phyloP scores from a whole-genome alignment of 2,113 vertebrate species.

The Notiomystis cincta region DNA sequence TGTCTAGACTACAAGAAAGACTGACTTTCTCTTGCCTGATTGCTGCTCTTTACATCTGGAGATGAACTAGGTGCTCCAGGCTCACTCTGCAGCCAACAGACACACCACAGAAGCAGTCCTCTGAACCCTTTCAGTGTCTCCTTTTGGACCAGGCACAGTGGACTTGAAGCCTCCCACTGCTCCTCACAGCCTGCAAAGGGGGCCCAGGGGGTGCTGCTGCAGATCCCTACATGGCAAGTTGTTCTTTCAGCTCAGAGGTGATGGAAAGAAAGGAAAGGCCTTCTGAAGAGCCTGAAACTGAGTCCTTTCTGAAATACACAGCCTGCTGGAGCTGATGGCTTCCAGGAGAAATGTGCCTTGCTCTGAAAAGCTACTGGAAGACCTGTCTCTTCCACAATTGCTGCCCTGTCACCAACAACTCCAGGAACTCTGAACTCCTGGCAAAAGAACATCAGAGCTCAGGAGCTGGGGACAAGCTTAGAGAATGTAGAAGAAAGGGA shows the following conservation, averaged over 20 bases:
- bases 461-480: neutral
- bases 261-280: neutral
- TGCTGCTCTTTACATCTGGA: neutral
- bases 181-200: no score
- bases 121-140: no score
- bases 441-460: neutral
- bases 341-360: neutral
- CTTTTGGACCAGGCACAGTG: no score
- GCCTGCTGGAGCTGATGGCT: neutral
- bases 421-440: neutral
- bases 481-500: neutral
- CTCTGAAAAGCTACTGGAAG: neutral
- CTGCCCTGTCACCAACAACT: neutral
- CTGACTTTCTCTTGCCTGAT: neutral
- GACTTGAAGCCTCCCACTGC: no score
- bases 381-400: neutral
- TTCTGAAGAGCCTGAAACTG: neutral
- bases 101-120: no score
- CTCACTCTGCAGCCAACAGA: no score
- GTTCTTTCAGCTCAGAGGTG: no score
- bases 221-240: no score
- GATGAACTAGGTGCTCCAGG: neutral
- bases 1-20: neutral
- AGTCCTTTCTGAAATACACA: neutral
- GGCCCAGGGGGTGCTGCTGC: no score